phyloP scores from a whole-genome alignment of 1,140 invertebrate genomes.

The Lysiphlebus fabarum region DNA sequence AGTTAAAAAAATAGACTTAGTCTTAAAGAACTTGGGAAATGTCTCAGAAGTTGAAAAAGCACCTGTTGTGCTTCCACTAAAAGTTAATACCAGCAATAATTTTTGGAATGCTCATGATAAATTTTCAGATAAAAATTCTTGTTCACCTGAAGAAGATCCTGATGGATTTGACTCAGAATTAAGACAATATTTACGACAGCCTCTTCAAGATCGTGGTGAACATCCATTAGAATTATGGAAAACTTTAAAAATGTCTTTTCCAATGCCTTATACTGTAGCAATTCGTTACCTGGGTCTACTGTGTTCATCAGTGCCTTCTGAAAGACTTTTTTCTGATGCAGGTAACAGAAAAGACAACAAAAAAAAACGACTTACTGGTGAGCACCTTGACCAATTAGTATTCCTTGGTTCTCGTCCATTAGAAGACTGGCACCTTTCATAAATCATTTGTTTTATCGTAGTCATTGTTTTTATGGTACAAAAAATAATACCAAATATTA shows the following conservation, averaged over 20 bases:
- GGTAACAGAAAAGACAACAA: constrained; percentile 27
- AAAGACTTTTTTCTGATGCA: constrained; percentile 47
- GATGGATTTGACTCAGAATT: neutral
- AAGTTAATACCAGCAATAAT: no score
- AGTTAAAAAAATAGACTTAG: constrained; percentile 1
- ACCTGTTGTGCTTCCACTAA: neutral
- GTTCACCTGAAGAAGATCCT: no score
- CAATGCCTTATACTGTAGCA: constrained; percentile 34
- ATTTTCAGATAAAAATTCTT: no score
- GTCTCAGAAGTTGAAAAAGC: neutral
- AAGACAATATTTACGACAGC: constrained; percentile 20
- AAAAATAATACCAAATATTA: no score
- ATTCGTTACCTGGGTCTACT: constrained; percentile 40
- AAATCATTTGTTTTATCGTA: no score
- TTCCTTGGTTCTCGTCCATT: constrained; percentile 19
- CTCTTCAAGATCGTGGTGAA: constrained; percentile 34
- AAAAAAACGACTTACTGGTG: constrained; percentile 21
- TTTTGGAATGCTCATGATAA: no score
- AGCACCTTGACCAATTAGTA: constrained; percentile 22
- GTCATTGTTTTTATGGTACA: no score
- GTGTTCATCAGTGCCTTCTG: constrained; percentile 42
- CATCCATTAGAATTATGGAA: constrained; percentile 44
- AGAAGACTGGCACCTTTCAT: constrained; percentile 12
- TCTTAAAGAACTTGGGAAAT: neutral
- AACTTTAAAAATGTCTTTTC: constrained; percentile 39